Conservation (phyloP, 2,888 invertebrate species). For the Crematogaster levior region DNA sequence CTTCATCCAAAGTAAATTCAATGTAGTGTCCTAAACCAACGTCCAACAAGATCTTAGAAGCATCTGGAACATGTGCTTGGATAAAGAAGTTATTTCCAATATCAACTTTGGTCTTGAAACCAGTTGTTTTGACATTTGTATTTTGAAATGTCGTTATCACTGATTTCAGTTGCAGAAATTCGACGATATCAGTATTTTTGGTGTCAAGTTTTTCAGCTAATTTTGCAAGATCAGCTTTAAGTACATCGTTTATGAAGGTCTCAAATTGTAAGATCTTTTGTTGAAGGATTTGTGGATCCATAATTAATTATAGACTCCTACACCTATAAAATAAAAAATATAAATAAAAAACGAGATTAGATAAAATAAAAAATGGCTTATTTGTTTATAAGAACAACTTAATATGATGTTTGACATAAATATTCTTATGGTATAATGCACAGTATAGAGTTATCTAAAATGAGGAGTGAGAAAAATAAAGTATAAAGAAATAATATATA, state of each 20-base stretch:
- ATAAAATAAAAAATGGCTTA: background rate
- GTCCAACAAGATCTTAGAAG: slow-evolving; percentile 90
- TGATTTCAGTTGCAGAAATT: slow-evolving; percentile 91
- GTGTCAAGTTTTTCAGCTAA: slow-evolving; percentile 88
- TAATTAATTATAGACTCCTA: slow-evolving; percentile 51
- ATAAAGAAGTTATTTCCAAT: slow-evolving; percentile 95
- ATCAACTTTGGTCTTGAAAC: slow-evolving; percentile 91
- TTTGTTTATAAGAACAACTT: background rate
- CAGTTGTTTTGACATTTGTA: slow-evolving; percentile 86
- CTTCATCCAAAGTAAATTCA: slow-evolving; percentile 91
- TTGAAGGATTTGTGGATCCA: slow-evolving; percentile 75
- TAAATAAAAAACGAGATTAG: background rate
- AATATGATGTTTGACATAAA: background rate
- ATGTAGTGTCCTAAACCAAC: slow-evolving; percentile 92
- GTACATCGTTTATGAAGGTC: slow-evolving; percentile 91
- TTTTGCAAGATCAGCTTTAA: slow-evolving; percentile 90
- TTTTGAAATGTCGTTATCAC: slow-evolving; percentile 89
- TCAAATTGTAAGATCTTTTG: slow-evolving; percentile 87
- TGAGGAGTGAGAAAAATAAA: background rate
- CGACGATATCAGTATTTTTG: slow-evolving; percentile 90
- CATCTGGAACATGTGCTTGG: slow-evolving; percentile 90
- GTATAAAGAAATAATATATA: background rate
- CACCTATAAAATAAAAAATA: slow-evolving; percentile 52
- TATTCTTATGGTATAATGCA: background rate
- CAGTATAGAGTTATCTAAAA: background rate